A percentile compares a stretch with the other conserved stretches of the same genome.
Conservation (phyloP, 2,113 vertebrate species). For the Turnix velox region DNA sequence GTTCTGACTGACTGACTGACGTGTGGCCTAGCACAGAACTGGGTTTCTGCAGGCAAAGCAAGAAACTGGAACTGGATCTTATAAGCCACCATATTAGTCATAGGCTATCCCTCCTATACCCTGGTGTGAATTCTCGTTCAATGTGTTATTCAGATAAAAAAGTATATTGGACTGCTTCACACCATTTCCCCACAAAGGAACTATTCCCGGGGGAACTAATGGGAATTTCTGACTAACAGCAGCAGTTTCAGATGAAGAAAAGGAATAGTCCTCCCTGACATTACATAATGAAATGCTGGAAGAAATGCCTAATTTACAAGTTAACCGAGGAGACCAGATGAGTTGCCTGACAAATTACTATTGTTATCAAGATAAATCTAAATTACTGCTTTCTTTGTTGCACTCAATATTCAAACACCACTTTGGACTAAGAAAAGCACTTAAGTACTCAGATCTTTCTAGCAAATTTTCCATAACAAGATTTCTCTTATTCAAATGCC, state of each 20-base stretch:
- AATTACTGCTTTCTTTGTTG: not conserved
- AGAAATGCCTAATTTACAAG: not conserved
- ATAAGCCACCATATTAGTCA: not conserved
- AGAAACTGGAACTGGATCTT: not conserved
- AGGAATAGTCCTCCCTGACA: not conserved
- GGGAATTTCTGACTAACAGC: not conserved
- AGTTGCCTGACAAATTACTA: not conserved
- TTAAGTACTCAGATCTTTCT: not conserved
- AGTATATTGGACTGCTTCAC: not conserved
- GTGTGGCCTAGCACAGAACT: not conserved
- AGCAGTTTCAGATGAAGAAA: not conserved
- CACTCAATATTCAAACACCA: not conserved
- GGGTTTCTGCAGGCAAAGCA: not conserved
- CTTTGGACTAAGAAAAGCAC: not conserved
- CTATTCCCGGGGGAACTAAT: not conserved
- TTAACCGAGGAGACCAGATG: not conserved
- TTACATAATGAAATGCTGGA: not conserved
- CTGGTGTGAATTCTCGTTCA: not conserved
- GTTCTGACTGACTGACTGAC: rapidly evolving
- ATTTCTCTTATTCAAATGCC: not conserved
- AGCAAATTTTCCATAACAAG: not conserved
- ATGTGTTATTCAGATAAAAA: not conserved
- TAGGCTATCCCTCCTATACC: not conserved
- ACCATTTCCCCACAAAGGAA: not conserved
- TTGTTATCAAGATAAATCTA: not conserved